A percentile compares a stretch with the other conserved stretches of the same genome.
These are phyloP conservation scores for Pelecanoides urinatrix DNA, from an alignment of 2,113 vertebrate species.

Conservation along the genomic window DNA sequence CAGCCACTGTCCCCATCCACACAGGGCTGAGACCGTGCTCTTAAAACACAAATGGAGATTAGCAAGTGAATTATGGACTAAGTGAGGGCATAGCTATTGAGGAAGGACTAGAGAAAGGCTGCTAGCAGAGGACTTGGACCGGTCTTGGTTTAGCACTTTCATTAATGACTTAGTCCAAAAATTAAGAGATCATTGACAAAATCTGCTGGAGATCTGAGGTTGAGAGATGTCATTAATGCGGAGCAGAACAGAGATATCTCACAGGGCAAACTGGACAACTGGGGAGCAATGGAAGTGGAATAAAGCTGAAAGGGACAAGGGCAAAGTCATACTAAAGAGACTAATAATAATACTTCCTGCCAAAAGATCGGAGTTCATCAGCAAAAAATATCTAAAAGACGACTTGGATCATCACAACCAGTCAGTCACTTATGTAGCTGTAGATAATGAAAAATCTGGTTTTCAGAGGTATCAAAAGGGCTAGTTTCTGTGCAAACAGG, in stretches of 20 bases:
- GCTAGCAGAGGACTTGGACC: not conserved
- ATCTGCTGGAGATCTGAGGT: not conserved
- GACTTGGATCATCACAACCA: not conserved
- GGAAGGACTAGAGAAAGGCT: not conserved
- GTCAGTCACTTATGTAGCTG: not conserved
- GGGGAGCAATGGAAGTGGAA: not conserved
- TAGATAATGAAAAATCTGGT: not conserved
- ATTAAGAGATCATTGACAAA: not conserved
- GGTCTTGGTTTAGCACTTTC: not conserved
- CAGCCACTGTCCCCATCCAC: not conserved
- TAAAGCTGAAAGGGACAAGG: not conserved
- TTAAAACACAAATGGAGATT: not conserved
- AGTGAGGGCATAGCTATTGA: not conserved
- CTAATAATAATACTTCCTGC: not conserved
- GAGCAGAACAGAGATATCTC: not conserved
- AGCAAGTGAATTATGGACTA: not conserved
- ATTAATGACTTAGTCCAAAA: not conserved
- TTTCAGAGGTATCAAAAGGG: not conserved
- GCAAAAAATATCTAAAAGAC: not conserved
- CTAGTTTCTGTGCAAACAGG: not conserved
- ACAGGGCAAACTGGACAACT: not conserved
- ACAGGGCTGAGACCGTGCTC: not conserved
- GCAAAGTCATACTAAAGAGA: not conserved
- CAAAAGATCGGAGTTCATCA: not conserved
- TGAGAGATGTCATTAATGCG: not conserved